Evolutionary conservation across 2,113 vertebrate species (phyloP).

Genomic region (Motacilla alba): DNA sequence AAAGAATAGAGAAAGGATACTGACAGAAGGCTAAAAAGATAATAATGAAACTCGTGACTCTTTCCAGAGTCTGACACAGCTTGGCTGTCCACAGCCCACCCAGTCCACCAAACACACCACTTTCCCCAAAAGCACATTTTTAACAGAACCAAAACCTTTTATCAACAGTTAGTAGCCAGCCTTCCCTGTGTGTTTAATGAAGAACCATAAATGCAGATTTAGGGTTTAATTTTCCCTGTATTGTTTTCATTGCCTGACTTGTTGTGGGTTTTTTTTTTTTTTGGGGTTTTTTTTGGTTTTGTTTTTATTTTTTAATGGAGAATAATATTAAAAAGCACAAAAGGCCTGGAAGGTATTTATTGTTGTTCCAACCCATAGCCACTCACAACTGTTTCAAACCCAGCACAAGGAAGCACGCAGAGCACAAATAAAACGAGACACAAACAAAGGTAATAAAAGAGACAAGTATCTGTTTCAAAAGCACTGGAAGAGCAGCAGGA

Average conservation of each 20-base stretch:
- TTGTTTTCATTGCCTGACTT: not conserved
- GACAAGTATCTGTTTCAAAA: conserved; percentile 57
- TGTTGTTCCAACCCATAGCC: not conserved
- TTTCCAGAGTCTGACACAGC: too few relatives aligned
- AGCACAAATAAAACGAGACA: conserved; percentile 15
- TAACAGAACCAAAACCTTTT: not conserved
- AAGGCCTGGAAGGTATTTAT: conserved; percentile 18
- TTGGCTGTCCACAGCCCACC: too few relatives aligned
- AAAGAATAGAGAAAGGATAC: too few relatives aligned
- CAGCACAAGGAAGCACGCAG: not conserved
- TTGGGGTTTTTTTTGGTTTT: not conserved
- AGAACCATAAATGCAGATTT: conserved; percentile 40
- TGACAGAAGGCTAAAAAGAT: too few relatives aligned
- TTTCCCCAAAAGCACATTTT: too few relatives aligned
- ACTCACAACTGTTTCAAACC: not conserved
- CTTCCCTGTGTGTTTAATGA: not conserved
- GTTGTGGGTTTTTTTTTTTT: not conserved
- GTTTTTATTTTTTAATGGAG: not conserved
- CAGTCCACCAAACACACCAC: too few relatives aligned
- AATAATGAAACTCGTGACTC: too few relatives aligned
- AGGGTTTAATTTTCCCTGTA: conserved; percentile 41
- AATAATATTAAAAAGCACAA: conserved; percentile 9
- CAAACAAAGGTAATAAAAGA: conserved; percentile 66
- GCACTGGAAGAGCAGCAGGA: conserved; percentile 55
- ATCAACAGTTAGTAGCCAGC: not conserved